Percentiles rank a stretch among this genome's conserved stretches.
Conservation (phyloP, 2,113 vertebrate species). For the Natator depressus region DNA sequence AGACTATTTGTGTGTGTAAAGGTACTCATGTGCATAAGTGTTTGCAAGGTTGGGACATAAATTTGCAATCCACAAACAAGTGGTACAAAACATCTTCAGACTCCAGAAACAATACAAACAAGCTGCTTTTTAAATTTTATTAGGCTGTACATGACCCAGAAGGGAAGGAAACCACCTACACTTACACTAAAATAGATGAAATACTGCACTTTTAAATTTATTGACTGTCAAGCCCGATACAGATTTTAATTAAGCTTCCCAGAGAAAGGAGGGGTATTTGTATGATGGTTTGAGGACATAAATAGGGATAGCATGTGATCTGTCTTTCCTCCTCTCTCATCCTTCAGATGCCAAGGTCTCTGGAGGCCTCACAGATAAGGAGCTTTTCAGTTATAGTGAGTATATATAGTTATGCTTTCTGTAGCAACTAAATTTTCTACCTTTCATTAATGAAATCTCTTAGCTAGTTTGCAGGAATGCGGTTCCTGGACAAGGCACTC, state of each 20-base stretch:
- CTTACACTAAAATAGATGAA: not conserved
- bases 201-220: not conserved
- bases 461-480: not conserved
- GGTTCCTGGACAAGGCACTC: not conserved
- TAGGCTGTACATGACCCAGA: not conserved
- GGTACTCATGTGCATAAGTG: not conserved
- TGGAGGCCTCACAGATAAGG: not conserved
- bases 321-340: not conserved
- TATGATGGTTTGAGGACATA: not conserved
- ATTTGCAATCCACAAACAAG: accelerated
- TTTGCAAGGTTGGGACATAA: not conserved
- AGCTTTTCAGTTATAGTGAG: not conserved
- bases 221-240: not conserved
- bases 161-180: not conserved
- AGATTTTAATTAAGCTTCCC: not conserved
- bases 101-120: not conserved
- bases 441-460: not conserved
- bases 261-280: not conserved
- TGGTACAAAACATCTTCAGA: not conserved
- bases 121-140: not conserved
- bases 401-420: not conserved
- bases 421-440: not conserved
- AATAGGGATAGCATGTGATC: not conserved
- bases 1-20: not conserved
- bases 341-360: not conserved